Percentiles rank a stretch among this genome's conserved stretches.
Conservation (phyloP, 2,888 invertebrate genomes). For the Laothoe populi region DNA sequence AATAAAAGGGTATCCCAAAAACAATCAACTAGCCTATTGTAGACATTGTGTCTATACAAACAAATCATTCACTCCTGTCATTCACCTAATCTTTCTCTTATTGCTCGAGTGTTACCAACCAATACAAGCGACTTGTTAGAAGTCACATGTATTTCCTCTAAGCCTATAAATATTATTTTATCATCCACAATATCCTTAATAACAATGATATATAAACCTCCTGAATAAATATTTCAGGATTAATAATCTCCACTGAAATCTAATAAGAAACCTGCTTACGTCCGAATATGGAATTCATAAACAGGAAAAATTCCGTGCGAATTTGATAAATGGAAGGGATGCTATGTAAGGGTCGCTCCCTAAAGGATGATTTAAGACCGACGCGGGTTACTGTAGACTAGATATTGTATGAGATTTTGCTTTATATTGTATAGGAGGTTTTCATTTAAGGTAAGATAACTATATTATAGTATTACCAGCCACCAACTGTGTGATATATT, state of each 20-base stretch:
- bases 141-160: too few relatives aligned
- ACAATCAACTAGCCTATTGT: too few relatives aligned
- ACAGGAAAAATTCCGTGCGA: constrained; percentile 34
- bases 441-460: too few relatives aligned
- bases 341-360: background rate
- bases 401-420: background rate
- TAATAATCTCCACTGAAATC: background rate
- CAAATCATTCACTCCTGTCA: too few relatives aligned
- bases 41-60: too few relatives aligned
- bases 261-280: constrained; percentile 43
- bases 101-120: too few relatives aligned
- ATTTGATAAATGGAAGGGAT: constrained; percentile 1
- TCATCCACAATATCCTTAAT: background rate
- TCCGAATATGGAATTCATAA: constrained; percentile 31
- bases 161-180: background rate
- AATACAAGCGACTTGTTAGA: too few relatives aligned
- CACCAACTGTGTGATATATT: too few relatives aligned
- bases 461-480: too few relatives aligned
- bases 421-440: too few relatives aligned
- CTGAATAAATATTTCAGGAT: background rate
- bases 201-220: background rate
- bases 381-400: background rate
- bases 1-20: too few relatives aligned
- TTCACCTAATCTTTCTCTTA: too few relatives aligned
- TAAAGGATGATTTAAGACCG: constrained; percentile 13